Evolutionary conservation across 2,113 vertebrate species (phyloP), one percentile per base, ranked within the genome.

Genomic region (Bostrychus sinensis): DNA sequence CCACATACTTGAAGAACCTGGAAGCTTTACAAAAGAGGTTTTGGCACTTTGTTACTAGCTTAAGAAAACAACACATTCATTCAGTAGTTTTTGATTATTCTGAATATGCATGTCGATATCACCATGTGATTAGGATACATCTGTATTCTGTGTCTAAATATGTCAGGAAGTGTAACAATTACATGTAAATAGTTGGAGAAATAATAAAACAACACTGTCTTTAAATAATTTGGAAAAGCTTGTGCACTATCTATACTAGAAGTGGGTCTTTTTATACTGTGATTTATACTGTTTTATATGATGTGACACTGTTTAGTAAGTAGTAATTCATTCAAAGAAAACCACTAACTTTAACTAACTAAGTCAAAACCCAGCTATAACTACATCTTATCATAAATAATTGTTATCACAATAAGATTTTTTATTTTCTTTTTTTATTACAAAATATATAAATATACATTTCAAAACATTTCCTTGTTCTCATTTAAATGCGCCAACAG

Each of bases 1-100:
- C 16, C 9, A 57, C 45, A 48, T 48, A 48, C 43, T 46, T 46
- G 22, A 41, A 45, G 9, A 48, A 48, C 22, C 9, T 48, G 22
- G 23, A 22, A 11, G 4, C 45, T 48, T 25, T 25, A 25, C 12
- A 48, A n/a, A n/a, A 48, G 12, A 25, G 5, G 4, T 34, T 45
- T 45, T 48, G 45, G 45, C 20, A 48, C 45, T 25, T 25, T 46
- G 43, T 46, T 46, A 23, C 19, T 14, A 25, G 22, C 23, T 46
- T 19, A 41, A 22, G 8, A 22, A 46, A 46, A 22, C 20, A 2
- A 20, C n/a, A 22, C 10, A 42, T 45, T 45, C 43, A n/a, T 46
- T 41, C 16, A 16, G 20, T 14, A 70, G 19, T 20, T 45, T 45
- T 50, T 30, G 28, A 30, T 30, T 30, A 4, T 30, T 30, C 28